These are phyloP conservation scores for Stramonita haemastoma DNA, from an alignment of 2,888 invertebrate genomes.

Conservation along the genomic window DNA sequence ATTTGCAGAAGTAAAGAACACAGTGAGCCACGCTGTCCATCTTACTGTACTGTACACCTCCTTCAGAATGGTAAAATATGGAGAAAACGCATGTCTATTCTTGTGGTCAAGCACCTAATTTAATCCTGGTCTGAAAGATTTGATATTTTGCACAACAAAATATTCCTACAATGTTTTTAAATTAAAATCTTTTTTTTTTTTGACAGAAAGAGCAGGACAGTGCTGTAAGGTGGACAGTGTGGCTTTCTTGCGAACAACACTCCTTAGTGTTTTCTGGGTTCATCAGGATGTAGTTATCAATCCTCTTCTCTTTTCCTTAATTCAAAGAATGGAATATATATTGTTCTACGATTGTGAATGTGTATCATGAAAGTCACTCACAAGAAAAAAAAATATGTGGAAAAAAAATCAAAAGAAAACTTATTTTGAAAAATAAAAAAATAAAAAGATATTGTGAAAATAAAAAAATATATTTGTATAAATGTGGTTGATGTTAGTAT, in stretches of 20 bases:
- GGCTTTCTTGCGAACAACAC: neutral
- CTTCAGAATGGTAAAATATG: neutral
- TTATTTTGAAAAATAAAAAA: constrained; percentile 21
- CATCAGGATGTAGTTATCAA: neutral
- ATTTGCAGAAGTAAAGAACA: neutral
- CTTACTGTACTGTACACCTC: neutral
- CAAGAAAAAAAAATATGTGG: neutral
- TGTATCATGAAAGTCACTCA: neutral
- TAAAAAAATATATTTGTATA: constrained; percentile 15
- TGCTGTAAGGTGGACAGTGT: neutral
- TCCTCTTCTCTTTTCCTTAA: neutral
- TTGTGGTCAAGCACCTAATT: neutral
- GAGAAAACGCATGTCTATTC: no score
- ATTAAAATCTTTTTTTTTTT: neutral
- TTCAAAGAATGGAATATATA: neutral
- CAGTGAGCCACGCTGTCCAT: neutral
- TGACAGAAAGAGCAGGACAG: neutral
- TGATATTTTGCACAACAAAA: neutral
- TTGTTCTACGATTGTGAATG: neutral
- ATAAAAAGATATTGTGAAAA: constrained; percentile 26
- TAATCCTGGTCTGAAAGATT: neutral
- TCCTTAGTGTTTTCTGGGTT: neutral
- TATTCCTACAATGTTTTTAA: neutral
- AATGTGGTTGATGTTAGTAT: constrained; percentile 7
- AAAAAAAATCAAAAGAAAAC: neutral